phyloP scores from a whole-genome alignment of 1,140 invertebrate genomes.

The Campoletis sonorensis region DNA sequence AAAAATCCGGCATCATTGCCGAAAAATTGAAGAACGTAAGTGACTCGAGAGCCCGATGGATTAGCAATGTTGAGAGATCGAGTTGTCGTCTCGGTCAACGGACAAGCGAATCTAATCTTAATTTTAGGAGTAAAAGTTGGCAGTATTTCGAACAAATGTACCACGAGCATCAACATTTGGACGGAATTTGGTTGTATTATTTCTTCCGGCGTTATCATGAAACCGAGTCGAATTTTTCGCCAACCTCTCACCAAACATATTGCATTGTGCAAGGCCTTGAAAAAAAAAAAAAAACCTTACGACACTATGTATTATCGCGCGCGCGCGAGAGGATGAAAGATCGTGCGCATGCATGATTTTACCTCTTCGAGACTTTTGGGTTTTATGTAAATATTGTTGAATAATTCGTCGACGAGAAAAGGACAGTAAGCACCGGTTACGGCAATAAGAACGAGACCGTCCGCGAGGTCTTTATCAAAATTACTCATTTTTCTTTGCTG shows the following conservation, averaged over 20 bases:
- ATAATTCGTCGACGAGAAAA: conserved; percentile 64
- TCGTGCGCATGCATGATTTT: too few relatives aligned
- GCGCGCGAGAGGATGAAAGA: too few relatives aligned
- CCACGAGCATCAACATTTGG: conserved; percentile 69
- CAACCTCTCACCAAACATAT: conserved; percentile 66
- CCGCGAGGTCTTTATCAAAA: conserved; percentile 63
- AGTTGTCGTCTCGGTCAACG: conserved; percentile 46
- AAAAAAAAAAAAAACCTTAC: conserved; percentile 25
- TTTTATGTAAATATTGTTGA: conserved; percentile 64
- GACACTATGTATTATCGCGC: too few relatives aligned
- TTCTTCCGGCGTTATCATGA: conserved; percentile 65
- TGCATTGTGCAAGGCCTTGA: conserved; percentile 72
- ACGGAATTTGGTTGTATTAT: conserved; percentile 66
- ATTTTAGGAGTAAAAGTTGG: conserved; percentile 62
- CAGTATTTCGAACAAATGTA: conserved; percentile 68
- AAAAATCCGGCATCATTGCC: conserved; percentile 52
- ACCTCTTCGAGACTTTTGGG: conserved; percentile 63
- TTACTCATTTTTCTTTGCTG: conserved; percentile 50
- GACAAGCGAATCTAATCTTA: conserved; percentile 60
- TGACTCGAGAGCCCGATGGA: conserved; percentile 52
- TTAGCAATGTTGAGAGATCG: conserved; percentile 54
- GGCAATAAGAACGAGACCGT: conserved; percentile 68
- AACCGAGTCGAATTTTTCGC: conserved; percentile 70
- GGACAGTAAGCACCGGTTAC: conserved; percentile 71
- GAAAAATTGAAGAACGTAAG: conserved; percentile 55